These are phyloP conservation scores for Scolopax mira DNA, from an alignment of 2,113 vertebrate species.

Conservation along the genomic window DNA sequence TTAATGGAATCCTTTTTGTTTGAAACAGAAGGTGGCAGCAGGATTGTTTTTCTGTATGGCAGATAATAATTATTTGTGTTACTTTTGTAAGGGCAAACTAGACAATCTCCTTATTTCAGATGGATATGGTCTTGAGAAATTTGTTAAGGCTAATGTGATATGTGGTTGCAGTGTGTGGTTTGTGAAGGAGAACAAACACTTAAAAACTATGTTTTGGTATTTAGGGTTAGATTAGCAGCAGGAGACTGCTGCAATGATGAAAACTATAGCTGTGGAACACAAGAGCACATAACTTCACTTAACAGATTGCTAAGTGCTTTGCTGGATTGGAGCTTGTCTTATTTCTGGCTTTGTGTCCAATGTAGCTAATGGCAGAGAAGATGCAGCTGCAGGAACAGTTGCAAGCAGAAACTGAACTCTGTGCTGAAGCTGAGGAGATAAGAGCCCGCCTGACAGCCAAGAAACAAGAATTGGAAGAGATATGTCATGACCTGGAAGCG, in stretches of 20 bases:
- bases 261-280: neutral
- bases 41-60: neutral
- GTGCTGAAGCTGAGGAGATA: conserved; percentile 96
- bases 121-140: neutral
- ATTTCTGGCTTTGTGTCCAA: neutral
- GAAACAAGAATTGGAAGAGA: conserved; percentile 97
- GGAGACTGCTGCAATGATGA: neutral
- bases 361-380: conserved; percentile 89
- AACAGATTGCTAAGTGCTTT: neutral
- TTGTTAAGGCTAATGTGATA: neutral
- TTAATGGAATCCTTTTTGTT: neutral
- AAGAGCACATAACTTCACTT: neutral
- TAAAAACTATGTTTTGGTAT: neutral
- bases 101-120: neutral
- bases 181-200: neutral
- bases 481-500: conserved; percentile 95
- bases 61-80: neutral
- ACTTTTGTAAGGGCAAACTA: neutral
- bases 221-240: neutral
- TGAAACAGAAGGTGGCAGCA: neutral
- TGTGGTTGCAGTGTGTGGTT: neutral
- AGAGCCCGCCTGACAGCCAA: conserved; percentile 90
- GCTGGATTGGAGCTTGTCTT: neutral
- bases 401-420: conserved; percentile 95
- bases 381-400: conserved; percentile 95